A percentile compares a stretch with the other conserved stretches of the same genome.
phyloP scores from a whole-genome alignment of 1,140 invertebrate genomes.

The Calliphora vicina region DNA sequence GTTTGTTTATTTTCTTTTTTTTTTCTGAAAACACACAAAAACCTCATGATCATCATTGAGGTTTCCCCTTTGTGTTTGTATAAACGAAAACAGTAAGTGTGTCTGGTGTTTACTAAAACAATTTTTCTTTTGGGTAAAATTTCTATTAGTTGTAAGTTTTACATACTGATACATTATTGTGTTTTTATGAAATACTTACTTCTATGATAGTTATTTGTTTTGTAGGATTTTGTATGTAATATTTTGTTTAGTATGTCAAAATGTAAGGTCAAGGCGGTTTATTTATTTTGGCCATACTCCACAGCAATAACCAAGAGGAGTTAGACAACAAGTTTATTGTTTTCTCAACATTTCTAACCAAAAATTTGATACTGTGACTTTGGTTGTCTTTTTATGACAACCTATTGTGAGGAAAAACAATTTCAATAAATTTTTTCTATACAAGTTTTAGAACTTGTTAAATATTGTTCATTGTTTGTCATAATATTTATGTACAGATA shows the following conservation, averaged over 20 bases:
- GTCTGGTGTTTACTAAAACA: not conserved
- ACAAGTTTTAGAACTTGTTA: not conserved
- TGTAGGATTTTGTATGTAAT: not conserved
- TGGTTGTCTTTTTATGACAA: not conserved
- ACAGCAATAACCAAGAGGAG: not conserved
- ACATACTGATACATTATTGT: not conserved
- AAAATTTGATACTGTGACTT: not conserved
- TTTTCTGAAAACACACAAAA: too few relatives aligned
- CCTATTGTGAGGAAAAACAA: not conserved
- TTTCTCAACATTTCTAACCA: not conserved
- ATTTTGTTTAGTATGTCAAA: not conserved
- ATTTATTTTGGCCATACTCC: not conserved
- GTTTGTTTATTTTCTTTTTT: too few relatives aligned
- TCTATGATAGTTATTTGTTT: not conserved
- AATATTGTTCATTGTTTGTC: not conserved
- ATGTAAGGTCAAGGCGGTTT: not conserved
- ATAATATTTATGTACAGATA: not conserved
- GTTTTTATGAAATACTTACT: not conserved
- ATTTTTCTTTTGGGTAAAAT: not conserved
- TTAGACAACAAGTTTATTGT: not conserved
- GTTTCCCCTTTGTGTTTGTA: not conserved
- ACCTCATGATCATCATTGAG: constrained; percentile 23
- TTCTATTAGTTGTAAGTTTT: not conserved
- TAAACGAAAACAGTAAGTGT: not conserved
- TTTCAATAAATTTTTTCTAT: not conserved